Base-by-base conservation (phyloP, 2,888 invertebrate species). In the Dasypolia templi region DNA sequence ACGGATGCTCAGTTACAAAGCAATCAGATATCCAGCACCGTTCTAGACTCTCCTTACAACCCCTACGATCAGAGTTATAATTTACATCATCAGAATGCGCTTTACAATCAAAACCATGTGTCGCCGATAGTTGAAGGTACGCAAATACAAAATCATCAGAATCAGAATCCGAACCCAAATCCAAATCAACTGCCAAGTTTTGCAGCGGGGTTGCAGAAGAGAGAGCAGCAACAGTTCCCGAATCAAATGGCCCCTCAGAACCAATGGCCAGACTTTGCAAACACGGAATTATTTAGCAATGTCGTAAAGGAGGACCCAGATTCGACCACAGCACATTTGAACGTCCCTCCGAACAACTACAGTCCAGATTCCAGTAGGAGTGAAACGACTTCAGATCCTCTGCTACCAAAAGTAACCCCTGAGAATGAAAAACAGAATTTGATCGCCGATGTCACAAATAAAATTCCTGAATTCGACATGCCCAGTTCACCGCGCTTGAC, bases 1-100 rank as follows among this genome's bases (percentile, higher is more conserved):
- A 97, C 97, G 51, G 97, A 98, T 89, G 97, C 97, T 29, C 98
- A 98, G 89, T 93, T 98, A 49, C 98, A 98, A 93, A 98, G 98
- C 90, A 98, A 98, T 90, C 98, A 98, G 93, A 98, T 98, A 83
- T 98, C 98, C 55, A 98, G 98, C 89, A 98, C 98, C 22, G 98
- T 98, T 9, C 93, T 98, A 86, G 98, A 98, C 90, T 97, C 97
- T 6, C 97, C 97, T 17, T 97, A 97, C 83, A 96, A 96, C 83
- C 93, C 97, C 44, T 97, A 97, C 62, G 97, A 97, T 79, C 97
- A 97, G 89, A 97, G 96, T 88, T 97, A 97, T 83, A 97, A 97
- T 80, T 95, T 97, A 61, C 97, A 97, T 88, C 97, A 97, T 87
- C 97, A 97, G 84, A 97, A 97, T 88, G 95, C 96, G 72, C 92